Percentiles rank a stretch among this genome's conserved stretches.
Evolutionary conservation across 2,797 vertebrate species (phyloP).

Genomic region (Botia kubotai): DNA sequence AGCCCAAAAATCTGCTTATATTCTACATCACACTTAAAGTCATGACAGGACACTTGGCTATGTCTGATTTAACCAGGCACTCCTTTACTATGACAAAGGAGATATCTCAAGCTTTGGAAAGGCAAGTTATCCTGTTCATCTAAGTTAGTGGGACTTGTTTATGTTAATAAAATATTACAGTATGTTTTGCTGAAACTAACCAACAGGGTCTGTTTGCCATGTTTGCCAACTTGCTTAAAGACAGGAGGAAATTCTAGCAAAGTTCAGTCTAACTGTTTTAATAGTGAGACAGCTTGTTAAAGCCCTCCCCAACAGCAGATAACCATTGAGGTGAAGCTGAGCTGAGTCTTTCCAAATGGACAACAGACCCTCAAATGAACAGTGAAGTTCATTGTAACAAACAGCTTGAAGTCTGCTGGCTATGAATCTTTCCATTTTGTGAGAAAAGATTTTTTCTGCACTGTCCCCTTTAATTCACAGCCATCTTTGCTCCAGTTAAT

Average conservation of each 20-base stretch:
- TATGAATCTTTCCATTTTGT: slow-evolving; percentile 33
- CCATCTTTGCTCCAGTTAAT: slow-evolving; percentile 16
- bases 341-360: slow-evolving; percentile 24
- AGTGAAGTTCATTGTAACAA: neutral
- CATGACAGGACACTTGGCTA: slow-evolving; percentile 29
- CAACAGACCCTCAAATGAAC: slow-evolving; percentile 9
- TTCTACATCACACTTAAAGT: slow-evolving; percentile 23
- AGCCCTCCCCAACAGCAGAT: slow-evolving; percentile 22
- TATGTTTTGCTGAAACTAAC: slow-evolving; percentile 1
- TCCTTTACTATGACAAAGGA: neutral
- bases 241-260: too few relatives aligned
- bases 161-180: slow-evolving; percentile 12
- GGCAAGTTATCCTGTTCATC: slow-evolving; percentile 20
- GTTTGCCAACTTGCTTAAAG: too few relatives aligned
- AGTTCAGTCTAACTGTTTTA: neutral
- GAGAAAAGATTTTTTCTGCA: slow-evolving; percentile 3
- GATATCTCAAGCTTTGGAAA: slow-evolving; percentile 14
- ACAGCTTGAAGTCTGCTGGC: slow-evolving; percentile 6
- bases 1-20: slow-evolving; percentile 41
- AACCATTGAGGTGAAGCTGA: slow-evolving; percentile 8
- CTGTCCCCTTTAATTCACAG: slow-evolving; percentile 5
- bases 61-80: neutral
- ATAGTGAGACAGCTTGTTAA: slow-evolving; percentile 3
- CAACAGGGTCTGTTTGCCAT: neutral
- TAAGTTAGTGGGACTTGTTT: slow-evolving; percentile 21